These are phyloP conservation scores for Solea solea DNA, from an alignment of 2,113 vertebrate genomes.

Conservation along the genomic window DNA sequence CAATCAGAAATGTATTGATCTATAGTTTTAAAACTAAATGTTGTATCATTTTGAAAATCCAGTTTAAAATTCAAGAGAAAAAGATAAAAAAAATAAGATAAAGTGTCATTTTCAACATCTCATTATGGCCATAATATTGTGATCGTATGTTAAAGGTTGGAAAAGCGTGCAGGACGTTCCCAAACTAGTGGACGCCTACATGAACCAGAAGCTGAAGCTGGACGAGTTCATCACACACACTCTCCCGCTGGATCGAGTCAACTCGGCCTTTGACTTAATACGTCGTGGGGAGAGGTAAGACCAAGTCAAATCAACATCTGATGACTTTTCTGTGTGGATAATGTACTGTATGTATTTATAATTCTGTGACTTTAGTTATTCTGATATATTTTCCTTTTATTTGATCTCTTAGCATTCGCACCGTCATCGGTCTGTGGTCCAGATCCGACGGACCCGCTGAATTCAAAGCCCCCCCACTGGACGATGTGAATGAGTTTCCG, in stretches of 20 bases:
- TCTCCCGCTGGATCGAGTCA: slow-evolving; percentile 82
- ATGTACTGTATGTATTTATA: not conserved
- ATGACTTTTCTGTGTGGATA: not conserved
- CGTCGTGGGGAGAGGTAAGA: slow-evolving; percentile 79
- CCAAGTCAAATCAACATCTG: not conserved
- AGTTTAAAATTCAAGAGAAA: too few species aligned
- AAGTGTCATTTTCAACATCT: too few species aligned
- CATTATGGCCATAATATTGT: too few species aligned
- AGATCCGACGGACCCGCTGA: too few species aligned
- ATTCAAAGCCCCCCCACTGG: too few species aligned
- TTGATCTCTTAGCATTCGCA: slow-evolving; percentile 52
- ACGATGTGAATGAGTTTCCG: too few species aligned
- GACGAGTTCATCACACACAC: slow-evolving; percentile 88
- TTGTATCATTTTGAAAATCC: too few species aligned
- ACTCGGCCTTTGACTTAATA: slow-evolving; percentile 84
- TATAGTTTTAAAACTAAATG: too few species aligned
- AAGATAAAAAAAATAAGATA: too few species aligned
- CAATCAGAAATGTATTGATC: too few species aligned
- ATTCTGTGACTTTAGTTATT: not conserved
- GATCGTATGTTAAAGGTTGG: slow-evolving; percentile 55
- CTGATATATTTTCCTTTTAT: not conserved
- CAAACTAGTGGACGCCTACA: slow-evolving; percentile 84
- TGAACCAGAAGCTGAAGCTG: slow-evolving; percentile 84
- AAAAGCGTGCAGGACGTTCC: slow-evolving; percentile 78
- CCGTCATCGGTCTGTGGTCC: slow-evolving; percentile 58